Percentiles rank a stretch among this genome's conserved stretches.
Conservation (phyloP, 2,113 vertebrate species). For the Narcine bancroftii region DNA sequence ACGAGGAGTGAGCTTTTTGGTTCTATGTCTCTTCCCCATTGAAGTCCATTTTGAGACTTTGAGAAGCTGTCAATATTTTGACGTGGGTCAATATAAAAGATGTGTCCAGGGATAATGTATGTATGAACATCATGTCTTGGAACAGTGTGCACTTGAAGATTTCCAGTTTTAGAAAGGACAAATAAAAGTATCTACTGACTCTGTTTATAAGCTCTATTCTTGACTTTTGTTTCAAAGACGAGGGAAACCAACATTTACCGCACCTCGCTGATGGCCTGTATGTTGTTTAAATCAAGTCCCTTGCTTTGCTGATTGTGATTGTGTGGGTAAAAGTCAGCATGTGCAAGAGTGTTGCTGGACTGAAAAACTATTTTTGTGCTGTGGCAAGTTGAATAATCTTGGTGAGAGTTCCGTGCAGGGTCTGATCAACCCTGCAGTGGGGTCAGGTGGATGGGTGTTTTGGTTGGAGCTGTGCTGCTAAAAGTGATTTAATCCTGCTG, state of each 20-base stretch:
- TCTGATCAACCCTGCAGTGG: neutral
- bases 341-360: neutral
- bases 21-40: neutral
- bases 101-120: neutral
- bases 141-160: neutral
- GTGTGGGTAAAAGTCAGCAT: neutral
- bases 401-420: neutral
- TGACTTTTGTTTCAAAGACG: neutral
- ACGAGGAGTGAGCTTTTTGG: neutral
- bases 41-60: neutral
- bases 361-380: neutral
- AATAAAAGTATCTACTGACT: neutral
- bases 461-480: neutral
- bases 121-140: too few species aligned
- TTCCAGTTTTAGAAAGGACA: neutral
- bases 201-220: neutral
- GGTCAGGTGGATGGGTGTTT: neutral
- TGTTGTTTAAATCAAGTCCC: neutral
- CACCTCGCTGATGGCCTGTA: neutral
- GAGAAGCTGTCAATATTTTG: neutral
- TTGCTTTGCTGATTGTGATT: neutral
- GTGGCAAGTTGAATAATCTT: neutral
- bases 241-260: neutral
- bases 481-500: neutral
- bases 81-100: neutral